Evolutionary conservation across 2,888 invertebrate genomes (phyloP), one percentile per base, ranked within the genome.

Genomic region (Magallana nippona): DNA sequence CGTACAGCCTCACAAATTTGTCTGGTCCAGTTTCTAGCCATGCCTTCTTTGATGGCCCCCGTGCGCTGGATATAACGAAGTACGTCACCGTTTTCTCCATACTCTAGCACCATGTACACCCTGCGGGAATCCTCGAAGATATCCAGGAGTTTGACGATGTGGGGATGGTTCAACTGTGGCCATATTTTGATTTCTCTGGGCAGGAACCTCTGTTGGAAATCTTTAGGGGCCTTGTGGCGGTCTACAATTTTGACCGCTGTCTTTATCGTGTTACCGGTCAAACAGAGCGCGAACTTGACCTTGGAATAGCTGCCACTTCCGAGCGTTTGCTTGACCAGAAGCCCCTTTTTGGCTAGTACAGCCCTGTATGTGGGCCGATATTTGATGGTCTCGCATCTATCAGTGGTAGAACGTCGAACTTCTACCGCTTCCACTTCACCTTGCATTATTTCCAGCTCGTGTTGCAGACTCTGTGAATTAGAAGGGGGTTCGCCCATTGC

Each of bases 181-280:
- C 97, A 95, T 82, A 97, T 96, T 89, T 97, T 96, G 85, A 98
- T 95, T 94, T 98, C 97, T 83, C 97, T 95, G 0, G 97, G 97
- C 83, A 98, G 95, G 94, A 98, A 98, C 93, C 97, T 97, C 62
- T 95, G 95, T 19, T 97, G 96, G 91, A 97, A 97, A 93, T 97
- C 97, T 89, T 96, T 96, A 0, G 97, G 96, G 0, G 97, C 97
- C 92, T 96, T 96, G 13, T 95, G 94, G 1, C 96, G 96, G 93
- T 97, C 97, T 85, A 97, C 96, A 92, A 98, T 97, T 95, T 97
- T 97, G 82, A 93, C 88, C 5, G 92, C 93, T 58, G 91, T 90
- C 80, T 84, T 89, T 81, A 82, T 89, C 83, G 82, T 88, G n/a
- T 89, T 87, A 44, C 88, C 87, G n/a, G 88, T 88, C 22, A 91